Evolutionary conservation across 1,140 invertebrate species (phyloP), one percentile per base, ranked within the genome.

Genomic region (Antheraea mylitta): DNA sequence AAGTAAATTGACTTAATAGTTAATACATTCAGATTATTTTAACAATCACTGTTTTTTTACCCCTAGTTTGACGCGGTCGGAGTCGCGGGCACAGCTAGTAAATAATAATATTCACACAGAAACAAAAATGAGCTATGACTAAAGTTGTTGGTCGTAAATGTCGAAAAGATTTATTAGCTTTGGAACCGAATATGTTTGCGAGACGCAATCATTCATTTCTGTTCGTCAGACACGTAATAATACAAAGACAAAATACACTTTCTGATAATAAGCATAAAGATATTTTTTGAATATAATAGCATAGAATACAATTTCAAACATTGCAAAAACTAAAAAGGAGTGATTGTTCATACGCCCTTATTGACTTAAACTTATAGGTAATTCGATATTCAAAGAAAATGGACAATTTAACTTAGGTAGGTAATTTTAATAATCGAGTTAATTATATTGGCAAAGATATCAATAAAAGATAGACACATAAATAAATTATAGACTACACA

Each of bases 291-390:
- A 30, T 30, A 30, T n/a, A n/a, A n/a, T n/a, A n/a, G n/a, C n/a
- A n/a, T n/a, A n/a, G n/a, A n/a, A n/a, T n/a, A n/a, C n/a, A n/a
- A n/a, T n/a, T n/a, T n/a, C n/a, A n/a, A n/a, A n/a, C n/a, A n/a
- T 30, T 30, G 61, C 22, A 70, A 70, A 70, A 70, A 70, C 60
- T 37, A 70, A 70, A 70, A 70, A 70, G 69, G 69, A 70, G 69
- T 36, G 69, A 70, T 45, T 48, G 64, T 64, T 65, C 61, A 70
- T 53, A 62, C 36, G 69, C 11, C 66, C 61, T 62, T 38, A 62
- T 66, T 62, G 42, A 66, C 38, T 59, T 19, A 70, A 70, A 66
- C 38, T 59, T 19, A 70, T 66, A 66, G 38, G 62, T 64, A 65
- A 66, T 62, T 48, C 59, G 53, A 66, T 66, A 66, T 66, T 61